Evolutionary conservation across 2,888 invertebrate species (phyloP).

Genomic region (Maniola hyperantus): DNA sequence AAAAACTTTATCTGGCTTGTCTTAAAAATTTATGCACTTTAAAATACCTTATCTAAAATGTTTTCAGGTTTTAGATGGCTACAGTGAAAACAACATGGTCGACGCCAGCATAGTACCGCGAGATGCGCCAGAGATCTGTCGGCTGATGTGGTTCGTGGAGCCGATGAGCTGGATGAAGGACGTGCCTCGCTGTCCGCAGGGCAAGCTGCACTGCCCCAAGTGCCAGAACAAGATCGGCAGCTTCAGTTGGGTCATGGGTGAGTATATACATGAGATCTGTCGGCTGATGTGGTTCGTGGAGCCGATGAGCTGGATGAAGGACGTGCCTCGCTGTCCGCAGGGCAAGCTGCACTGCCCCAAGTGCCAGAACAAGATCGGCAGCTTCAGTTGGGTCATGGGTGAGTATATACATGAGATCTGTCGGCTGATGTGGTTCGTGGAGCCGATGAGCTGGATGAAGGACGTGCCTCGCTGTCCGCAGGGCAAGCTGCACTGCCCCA

Average conservation of each 20-base stretch:
- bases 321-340: constrained; percentile 85
- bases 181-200: constrained; percentile 86
- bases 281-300: constrained; percentile 90
- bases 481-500: constrained; percentile 93
- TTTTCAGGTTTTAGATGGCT: constrained; percentile 59
- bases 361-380: constrained; percentile 92
- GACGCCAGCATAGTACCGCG: constrained; percentile 58
- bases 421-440: constrained; percentile 89
- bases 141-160: constrained; percentile 92
- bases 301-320: constrained; percentile 94
- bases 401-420: constrained; percentile 41
- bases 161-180: constrained; percentile 95
- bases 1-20: no score
- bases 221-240: constrained; percentile 93
- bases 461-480: constrained; percentile 86
- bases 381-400: constrained; percentile 96
- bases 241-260: constrained; percentile 95
- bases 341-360: constrained; percentile 94
- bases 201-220: constrained; percentile 93
- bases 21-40: no score
- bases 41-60: background rate
- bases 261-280: constrained; percentile 40
- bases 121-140: constrained; percentile 80
- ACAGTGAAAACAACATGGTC: constrained; percentile 65
- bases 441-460: constrained; percentile 95